Conservation (phyloP, 2,113 vertebrate species). For the Amblyopsis rosae region DNA sequence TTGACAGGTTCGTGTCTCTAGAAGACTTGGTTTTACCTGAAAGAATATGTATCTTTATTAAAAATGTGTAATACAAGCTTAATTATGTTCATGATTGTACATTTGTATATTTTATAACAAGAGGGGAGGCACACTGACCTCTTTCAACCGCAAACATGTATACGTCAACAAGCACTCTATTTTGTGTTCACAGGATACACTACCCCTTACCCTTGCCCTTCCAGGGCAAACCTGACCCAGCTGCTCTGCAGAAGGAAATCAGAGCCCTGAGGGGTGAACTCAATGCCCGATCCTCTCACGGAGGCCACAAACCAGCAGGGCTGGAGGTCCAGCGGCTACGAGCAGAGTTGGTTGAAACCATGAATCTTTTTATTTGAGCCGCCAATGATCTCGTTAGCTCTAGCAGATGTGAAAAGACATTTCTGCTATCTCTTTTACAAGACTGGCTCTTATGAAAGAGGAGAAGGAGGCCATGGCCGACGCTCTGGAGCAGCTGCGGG, state of each 20-base stretch:
- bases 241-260: conserved; percentile 82
- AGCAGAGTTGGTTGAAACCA: conserved; percentile 76
- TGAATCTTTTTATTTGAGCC: neutral
- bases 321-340: conserved; percentile 78
- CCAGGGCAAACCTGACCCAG: conserved; percentile 86
- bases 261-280: conserved; percentile 82
- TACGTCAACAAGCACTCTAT: neutral
- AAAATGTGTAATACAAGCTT: no score
- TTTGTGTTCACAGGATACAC: conserved; percentile 82
- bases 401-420: neutral
- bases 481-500: conserved; percentile 73
- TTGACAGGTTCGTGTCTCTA: conserved; percentile 83
- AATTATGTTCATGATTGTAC: no score
- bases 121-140: neutral
- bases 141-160: neutral
- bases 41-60: no score
- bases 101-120: no score
- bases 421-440: conserved; percentile 37
- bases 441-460: conserved; percentile 76
- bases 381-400: neutral
- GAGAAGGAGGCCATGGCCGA: conserved; percentile 81
- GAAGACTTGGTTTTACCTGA: neutral
- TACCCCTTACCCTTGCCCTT: conserved; percentile 91
- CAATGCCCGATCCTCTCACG: conserved; percentile 59
- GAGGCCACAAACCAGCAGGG: conserved; percentile 67